phyloP scores from a whole-genome alignment of 1,140 invertebrate genomes.

The Zaprionus vittiger region DNA sequence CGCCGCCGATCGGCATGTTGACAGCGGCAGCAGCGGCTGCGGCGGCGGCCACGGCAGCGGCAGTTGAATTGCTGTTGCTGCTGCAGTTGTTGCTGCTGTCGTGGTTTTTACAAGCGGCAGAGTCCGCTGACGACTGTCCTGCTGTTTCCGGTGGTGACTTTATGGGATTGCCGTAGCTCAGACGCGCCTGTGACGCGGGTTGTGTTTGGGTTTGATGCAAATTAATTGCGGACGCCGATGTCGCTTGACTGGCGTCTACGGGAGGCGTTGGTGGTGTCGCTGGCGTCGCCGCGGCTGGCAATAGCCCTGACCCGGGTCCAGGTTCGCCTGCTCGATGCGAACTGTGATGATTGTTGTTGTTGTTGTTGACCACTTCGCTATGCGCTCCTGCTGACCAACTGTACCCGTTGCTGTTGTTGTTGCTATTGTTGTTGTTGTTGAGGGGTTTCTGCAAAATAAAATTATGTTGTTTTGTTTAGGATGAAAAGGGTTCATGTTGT shows the following conservation, averaged over 20 bases:
- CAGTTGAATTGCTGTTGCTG: constrained; percentile 42
- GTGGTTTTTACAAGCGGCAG: constrained; percentile 70
- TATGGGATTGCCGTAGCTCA: constrained; percentile 71
- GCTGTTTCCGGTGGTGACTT: constrained; percentile 73
- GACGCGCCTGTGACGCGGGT: constrained; percentile 66
- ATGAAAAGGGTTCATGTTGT: constrained; percentile 53
- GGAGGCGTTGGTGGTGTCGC: constrained; percentile 47
- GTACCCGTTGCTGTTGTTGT: constrained; percentile 55
- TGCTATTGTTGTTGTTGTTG: constrained; percentile 49
- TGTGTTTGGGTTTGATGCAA: constrained; percentile 69
- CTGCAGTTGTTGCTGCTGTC: constrained; percentile 33
- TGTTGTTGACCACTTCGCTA: constrained; percentile 49
- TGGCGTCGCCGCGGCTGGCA: constrained; percentile 27
- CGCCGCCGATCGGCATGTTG: constrained; percentile 84
- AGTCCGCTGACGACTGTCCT: constrained; percentile 45
- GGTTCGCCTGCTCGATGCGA: constrained; percentile 24
- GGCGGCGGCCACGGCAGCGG: constrained; percentile 61
- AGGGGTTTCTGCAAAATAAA: constrained; percentile 70
- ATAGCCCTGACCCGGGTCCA: constrained; percentile 34
- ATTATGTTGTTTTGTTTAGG: constrained; percentile 42
- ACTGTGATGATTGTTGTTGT: constrained; percentile 55
- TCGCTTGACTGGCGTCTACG: constrained; percentile 49
- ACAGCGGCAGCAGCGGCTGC: constrained; percentile 60
- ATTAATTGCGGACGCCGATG: constrained; percentile 73
- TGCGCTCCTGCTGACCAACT: constrained; percentile 58